A percentile compares a stretch with the other conserved stretches of the same genome.
Evolutionary conservation across 2,888 invertebrate genomes (phyloP).

Genomic region (Agonopterix alstromeriana): DNA sequence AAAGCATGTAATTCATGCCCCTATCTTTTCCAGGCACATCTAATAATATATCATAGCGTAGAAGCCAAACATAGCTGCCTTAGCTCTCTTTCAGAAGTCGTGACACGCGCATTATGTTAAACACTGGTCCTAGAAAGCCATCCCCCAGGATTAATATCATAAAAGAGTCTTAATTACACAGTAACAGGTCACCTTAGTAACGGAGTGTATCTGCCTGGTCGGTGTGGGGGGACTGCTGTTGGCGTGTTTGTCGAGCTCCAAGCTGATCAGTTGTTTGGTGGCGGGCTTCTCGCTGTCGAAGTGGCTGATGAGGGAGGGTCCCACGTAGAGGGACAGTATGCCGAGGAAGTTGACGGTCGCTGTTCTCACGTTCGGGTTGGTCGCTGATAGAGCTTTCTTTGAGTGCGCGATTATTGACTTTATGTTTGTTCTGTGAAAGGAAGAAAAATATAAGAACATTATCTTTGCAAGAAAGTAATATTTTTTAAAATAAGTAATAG

Average conservation of each 20-base stretch:
- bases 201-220: slow-evolving; percentile 74
- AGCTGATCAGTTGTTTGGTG: slow-evolving; percentile 88
- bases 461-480: too few species aligned
- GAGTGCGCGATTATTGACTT: slow-evolving; percentile 85
- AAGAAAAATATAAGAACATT: too few species aligned
- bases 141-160: not conserved
- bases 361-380: slow-evolving; percentile 89
- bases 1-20: too few species aligned
- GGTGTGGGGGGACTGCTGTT: slow-evolving; percentile 88
- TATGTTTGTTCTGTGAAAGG: slow-evolving; percentile 76
- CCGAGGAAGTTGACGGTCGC: slow-evolving; percentile 86
- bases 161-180: not conserved
- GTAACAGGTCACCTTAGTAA: slow-evolving; percentile 60
- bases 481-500: too few species aligned
- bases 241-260: slow-evolving; percentile 89
- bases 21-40: too few species aligned
- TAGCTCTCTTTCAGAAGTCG: too few species aligned
- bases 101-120: too few species aligned
- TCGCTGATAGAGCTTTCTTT: slow-evolving; percentile 89
- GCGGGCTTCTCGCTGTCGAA: slow-evolving; percentile 93
- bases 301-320: slow-evolving; percentile 83
- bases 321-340: slow-evolving; percentile 88
- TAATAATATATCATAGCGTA: too few species aligned
- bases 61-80: too few species aligned
- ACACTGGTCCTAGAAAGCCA: not conserved